Evolutionary conservation across 1,140 invertebrate genomes (phyloP).

Genomic region (Ostrea edulis): DNA sequence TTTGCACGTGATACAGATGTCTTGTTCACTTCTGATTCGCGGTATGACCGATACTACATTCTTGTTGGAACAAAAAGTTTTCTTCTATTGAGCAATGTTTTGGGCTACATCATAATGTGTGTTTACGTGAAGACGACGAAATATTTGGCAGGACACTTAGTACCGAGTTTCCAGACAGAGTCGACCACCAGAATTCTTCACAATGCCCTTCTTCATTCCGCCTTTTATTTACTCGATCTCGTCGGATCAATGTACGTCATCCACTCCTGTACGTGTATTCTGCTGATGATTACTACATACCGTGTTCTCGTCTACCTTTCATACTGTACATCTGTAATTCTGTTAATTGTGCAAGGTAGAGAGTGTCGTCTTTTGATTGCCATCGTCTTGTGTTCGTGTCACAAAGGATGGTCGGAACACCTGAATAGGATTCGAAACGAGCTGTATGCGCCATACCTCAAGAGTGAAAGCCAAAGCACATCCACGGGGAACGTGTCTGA

Average conservation of each 20-base stretch:
- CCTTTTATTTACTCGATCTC: neutral
- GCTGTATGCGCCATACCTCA: slow-evolving; percentile 17
- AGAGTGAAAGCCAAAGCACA: neutral
- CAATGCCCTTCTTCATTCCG: neutral
- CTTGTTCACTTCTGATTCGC: neutral
- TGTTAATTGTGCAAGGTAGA: neutral
- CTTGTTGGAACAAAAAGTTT: neutral
- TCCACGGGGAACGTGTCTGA: neutral
- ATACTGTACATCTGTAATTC: neutral
- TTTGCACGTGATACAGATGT: neutral
- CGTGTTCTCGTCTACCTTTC: slow-evolving; percentile 1
- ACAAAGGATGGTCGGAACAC: neutral
- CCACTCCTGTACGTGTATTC: neutral
- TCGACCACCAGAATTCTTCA: neutral
- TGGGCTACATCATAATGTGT: neutral
- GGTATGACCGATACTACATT: neutral
- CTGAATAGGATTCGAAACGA: slow-evolving; percentile 4
- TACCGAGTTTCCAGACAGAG: slow-evolving; percentile 6
- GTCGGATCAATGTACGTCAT: neutral
- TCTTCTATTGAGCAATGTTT: neutral
- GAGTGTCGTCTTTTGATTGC: slow-evolving; percentile 5
- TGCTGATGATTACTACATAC: neutral
- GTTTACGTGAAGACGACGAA: neutral
- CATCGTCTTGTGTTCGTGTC: neutral
- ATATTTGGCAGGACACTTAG: neutral